Evolutionary conservation across 2,888 invertebrate species (phyloP).

Genomic region (Phyllotreta cruciferae): DNA sequence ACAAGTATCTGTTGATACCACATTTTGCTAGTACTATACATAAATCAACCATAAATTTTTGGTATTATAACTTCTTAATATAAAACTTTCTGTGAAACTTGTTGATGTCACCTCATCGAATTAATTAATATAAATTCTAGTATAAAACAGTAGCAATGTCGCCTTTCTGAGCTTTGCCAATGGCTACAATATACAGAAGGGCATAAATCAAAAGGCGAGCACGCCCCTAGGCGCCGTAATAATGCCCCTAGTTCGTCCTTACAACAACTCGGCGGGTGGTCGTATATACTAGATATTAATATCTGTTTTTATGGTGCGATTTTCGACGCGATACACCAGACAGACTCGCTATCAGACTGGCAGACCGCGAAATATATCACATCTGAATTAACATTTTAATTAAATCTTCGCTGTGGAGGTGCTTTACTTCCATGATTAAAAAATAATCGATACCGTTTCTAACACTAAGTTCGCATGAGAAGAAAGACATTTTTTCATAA

Average conservation of each 20-base stretch:
- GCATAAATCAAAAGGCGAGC: slow-evolving; percentile 37
- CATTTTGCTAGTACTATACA: too few relatives aligned
- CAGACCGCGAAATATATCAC: slow-evolving; percentile 33
- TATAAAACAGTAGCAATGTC: too few relatives aligned
- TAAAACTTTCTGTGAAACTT: too few relatives aligned
- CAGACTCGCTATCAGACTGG: slow-evolving; percentile 16
- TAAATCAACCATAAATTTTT: too few relatives aligned
- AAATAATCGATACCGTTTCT: neutral
- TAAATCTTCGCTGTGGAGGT: slow-evolving; percentile 34
- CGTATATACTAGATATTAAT: slow-evolving; percentile 45
- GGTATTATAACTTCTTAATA: too few relatives aligned
- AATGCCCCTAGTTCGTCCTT: slow-evolving; percentile 38
- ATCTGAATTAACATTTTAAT: slow-evolving; percentile 39
- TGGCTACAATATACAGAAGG: slow-evolving; percentile 34
- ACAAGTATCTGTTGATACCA: neutral
- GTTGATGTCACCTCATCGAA: too few relatives aligned
- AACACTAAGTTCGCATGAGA: neutral
- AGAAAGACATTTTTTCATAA: too few relatives aligned
- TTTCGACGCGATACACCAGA: slow-evolving; percentile 27
- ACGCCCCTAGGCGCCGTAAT: slow-evolving; percentile 41
- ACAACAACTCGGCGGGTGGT: slow-evolving; percentile 37
- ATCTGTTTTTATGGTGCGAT: slow-evolving; percentile 44
- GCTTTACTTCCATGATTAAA: slow-evolving; percentile 21
- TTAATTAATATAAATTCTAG: too few relatives aligned
- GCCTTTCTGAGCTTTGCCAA: neutral